A percentile compares a stretch with the other conserved stretches of the same genome.
Evolutionary conservation across 2,113 vertebrate genomes (phyloP).

Genomic region (Oenanthe oenanthe): DNA sequence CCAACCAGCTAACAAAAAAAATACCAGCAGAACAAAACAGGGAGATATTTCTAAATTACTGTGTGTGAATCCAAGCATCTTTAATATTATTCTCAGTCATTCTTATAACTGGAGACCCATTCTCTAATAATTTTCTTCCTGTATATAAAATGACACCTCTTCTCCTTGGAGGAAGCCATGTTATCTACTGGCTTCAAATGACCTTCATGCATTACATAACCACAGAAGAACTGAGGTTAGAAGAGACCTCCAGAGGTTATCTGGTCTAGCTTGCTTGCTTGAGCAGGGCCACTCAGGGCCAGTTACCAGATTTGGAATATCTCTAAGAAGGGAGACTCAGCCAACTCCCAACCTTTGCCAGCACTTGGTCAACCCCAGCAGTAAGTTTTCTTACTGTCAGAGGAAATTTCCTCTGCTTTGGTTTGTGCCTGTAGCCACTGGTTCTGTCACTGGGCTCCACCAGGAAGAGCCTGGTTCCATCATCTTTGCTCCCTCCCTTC

Average conservation of each 20-base stretch:
- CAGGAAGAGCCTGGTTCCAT: not conserved
- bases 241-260: not conserved
- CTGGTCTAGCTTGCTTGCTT: not conserved
- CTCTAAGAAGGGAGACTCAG: not conserved
- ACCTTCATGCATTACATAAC: not conserved
- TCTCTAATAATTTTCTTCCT: not conserved
- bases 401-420: not conserved
- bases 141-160: not conserved
- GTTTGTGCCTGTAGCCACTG: not conserved
- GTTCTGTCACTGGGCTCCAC: not conserved
- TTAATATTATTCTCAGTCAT: not conserved
- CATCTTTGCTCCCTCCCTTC: not conserved
- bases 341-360: not conserved
- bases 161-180: not conserved
- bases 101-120: not conserved
- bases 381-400: not conserved
- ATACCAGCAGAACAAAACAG: not conserved
- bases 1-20: not conserved
- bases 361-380: rapidly evolving
- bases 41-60: not conserved
- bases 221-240: not conserved
- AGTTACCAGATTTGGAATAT: not conserved
- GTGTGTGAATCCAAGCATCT: not conserved
- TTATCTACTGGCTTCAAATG: not conserved
- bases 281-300: not conserved